These are phyloP conservation scores for Artibeus lituratus DNA, from an alignment of 2,797 vertebrate species.

Conservation along the genomic window DNA sequence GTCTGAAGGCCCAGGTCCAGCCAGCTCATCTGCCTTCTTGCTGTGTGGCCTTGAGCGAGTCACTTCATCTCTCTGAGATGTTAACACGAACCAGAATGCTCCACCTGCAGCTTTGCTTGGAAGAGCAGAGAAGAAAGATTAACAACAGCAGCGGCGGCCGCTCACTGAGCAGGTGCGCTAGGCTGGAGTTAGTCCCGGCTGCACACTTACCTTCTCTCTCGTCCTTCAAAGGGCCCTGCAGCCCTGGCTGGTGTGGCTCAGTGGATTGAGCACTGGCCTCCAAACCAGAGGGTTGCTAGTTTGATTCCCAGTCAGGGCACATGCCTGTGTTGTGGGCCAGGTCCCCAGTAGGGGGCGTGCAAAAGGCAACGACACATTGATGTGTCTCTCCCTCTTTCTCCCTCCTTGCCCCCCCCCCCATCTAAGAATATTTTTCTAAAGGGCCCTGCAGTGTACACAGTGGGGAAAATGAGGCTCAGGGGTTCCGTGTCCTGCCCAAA, in stretches of 20 bases:
- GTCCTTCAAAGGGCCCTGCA: background rate
- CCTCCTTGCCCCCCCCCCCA: no score
- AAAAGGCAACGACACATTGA: no score
- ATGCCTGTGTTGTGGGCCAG: no score
- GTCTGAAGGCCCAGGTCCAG: background rate
- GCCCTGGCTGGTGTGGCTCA: no score
- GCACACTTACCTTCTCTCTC: accelerated
- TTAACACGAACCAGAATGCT: accelerated
- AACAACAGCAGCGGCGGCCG: accelerated
- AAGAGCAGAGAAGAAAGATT: no score
- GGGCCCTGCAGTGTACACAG: background rate
- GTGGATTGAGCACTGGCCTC: no score
- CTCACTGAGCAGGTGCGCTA: accelerated
- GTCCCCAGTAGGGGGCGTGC: no score
- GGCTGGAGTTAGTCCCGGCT: accelerated
- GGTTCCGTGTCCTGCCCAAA: background rate
- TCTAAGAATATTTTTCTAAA: background rate
- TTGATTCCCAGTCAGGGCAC: no score
- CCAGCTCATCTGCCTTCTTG: background rate
- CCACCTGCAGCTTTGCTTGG: no score
- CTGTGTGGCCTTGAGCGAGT: background rate
- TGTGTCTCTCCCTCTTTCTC: no score
- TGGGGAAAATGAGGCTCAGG: background rate
- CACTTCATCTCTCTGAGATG: background rate
- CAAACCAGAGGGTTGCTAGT: no score